Conservation (phyloP, 2,113 vertebrate species). For the Cisticola juncidis region DNA sequence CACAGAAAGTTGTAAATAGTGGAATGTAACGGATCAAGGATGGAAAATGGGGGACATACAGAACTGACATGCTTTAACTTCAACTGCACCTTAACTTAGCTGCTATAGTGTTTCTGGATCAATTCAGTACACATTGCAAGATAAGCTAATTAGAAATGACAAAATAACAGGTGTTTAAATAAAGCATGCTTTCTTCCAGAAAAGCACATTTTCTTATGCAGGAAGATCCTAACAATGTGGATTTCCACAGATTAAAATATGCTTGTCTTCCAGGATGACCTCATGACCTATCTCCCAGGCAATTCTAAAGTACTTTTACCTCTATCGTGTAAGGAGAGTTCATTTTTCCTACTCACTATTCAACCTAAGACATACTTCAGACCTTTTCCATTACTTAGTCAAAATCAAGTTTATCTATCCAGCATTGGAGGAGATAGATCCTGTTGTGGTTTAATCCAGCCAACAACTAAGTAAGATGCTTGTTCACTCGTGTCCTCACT, state of each 20-base stretch:
- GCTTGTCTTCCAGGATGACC: neutral
- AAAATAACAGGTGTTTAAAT: neutral
- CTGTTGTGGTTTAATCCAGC: neutral
- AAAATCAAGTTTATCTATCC: neutral
- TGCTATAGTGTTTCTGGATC: neutral
- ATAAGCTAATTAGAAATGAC: neutral
- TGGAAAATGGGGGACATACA: fast-evolving
- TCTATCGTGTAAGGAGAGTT: neutral
- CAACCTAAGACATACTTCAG: neutral
- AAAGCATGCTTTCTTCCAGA: neutral
- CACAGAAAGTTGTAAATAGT: neutral
- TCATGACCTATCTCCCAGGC: neutral
- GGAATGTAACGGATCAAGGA: neutral
- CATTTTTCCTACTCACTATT: neutral
- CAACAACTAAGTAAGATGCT: neutral
- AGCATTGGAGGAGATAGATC: neutral
- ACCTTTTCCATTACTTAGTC: neutral
- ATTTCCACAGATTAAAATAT: neutral
- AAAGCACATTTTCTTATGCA: neutral
- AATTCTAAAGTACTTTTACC: neutral
- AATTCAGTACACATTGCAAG: neutral
- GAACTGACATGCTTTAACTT: neutral
- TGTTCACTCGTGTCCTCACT: neutral
- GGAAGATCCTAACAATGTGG: neutral
- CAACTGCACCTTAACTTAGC: neutral